phyloP scores from a whole-genome alignment of 2,797 vertebrate species.

The Cryptoblepharus egeriae region DNA sequence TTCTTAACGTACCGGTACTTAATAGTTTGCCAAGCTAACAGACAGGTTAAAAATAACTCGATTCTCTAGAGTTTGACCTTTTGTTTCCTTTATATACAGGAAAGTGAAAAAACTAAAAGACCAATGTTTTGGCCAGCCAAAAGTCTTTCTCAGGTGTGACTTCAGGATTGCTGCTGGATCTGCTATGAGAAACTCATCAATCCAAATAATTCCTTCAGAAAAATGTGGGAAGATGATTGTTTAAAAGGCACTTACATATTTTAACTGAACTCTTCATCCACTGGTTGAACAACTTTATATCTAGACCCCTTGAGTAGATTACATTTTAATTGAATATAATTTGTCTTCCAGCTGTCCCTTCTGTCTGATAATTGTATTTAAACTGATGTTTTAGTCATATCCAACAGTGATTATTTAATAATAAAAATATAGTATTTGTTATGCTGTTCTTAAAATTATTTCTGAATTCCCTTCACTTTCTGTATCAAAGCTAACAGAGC shows the following conservation, averaged over 20 bases:
- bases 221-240: constrained; percentile 62
- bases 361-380: constrained; percentile 30
- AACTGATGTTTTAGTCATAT: constrained; percentile 50
- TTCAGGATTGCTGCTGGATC: constrained; percentile 25
- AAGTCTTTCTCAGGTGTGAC: constrained; percentile 78
- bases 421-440: constrained; percentile 39
- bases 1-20: constrained; percentile 8
- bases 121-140: constrained; percentile 72
- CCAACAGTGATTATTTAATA: constrained; percentile 41
- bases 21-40: constrained; percentile 44
- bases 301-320: constrained; percentile 29
- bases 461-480: constrained; percentile 39
- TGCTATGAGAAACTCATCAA: constrained; percentile 45
- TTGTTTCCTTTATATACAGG: constrained; percentile 69
- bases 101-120: constrained; percentile 74
- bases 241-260: background rate
- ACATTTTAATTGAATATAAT: constrained; percentile 29
- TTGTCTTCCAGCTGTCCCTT: constrained; percentile 24
- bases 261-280: constrained; percentile 45
- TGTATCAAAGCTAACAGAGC: constrained; percentile 51
- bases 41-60: constrained; percentile 15
- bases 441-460: constrained; percentile 47
- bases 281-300: constrained; percentile 68
- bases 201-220: constrained; percentile 54
- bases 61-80: constrained; percentile 27